Evolutionary conservation across 1,140 invertebrate species (phyloP).

Genomic region (Delia radicum): DNA sequence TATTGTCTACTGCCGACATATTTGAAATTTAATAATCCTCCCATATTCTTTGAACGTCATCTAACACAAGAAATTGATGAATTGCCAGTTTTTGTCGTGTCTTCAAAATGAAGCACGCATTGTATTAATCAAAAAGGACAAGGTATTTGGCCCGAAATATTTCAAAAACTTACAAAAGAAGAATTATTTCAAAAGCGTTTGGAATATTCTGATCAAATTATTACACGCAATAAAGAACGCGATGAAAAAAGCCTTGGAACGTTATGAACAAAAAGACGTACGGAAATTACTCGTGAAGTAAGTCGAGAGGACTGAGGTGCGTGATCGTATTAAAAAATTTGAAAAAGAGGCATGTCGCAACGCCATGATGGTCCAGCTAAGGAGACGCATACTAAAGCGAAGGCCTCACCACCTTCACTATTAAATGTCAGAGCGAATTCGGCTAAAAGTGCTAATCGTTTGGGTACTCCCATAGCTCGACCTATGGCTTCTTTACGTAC

Average conservation of each 20-base stretch:
- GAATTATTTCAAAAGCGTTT: constrained; percentile 43
- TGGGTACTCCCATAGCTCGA: constrained; percentile 41
- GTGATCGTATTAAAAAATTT: constrained; percentile 48
- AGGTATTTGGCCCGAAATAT: constrained; percentile 50
- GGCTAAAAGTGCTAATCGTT: constrained; percentile 25
- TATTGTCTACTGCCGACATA: constrained; percentile 49
- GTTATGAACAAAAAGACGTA: constrained; percentile 46
- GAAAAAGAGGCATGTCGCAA: constrained; percentile 43
- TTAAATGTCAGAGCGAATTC: not conserved
- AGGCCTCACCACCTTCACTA: constrained; percentile 17
- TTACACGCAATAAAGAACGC: constrained; percentile 50
- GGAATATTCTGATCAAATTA: constrained; percentile 46
- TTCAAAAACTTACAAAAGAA: constrained; percentile 46
- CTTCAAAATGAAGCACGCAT: constrained; percentile 54
- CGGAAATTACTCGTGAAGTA: constrained; percentile 47
- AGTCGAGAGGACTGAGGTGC: constrained; percentile 46
- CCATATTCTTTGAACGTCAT: constrained; percentile 52
- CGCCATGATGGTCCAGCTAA: constrained; percentile 45
- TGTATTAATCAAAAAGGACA: constrained; percentile 45
- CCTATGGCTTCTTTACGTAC: constrained; percentile 40
- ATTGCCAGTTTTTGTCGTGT: constrained; percentile 52
- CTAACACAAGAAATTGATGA: constrained; percentile 48
- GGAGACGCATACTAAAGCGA: constrained; percentile 34
- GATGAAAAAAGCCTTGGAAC: constrained; percentile 45
- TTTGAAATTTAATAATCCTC: constrained; percentile 52